Percentiles rank a stretch among this genome's conserved stretches.
Conservation (phyloP, 2,797 vertebrate genomes). For the Taenioides sp. region DNA sequence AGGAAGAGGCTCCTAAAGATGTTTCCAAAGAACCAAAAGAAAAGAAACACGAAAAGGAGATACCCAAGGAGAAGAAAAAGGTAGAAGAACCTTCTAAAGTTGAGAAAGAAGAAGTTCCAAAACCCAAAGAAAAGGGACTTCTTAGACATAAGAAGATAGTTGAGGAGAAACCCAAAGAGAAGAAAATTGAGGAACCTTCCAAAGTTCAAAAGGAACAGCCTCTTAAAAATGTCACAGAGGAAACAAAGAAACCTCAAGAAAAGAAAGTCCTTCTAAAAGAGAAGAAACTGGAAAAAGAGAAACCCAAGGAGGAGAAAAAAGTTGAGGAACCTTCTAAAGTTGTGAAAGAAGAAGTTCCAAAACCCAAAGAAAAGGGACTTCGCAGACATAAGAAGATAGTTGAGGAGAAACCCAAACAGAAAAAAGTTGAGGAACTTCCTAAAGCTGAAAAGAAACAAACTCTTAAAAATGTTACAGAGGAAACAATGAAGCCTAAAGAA, state of each 20-base stretch:
- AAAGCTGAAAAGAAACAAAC: neutral
- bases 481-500: neutral
- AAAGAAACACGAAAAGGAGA: conserved; percentile 6
- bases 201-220: neutral
- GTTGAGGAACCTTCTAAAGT: conserved; percentile 7
- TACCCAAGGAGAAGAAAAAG: conserved; percentile 7
- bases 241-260: conserved; percentile 1
- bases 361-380: neutral
- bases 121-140: neutral
- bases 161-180: neutral
- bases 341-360: neutral
- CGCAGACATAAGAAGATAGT: neutral
- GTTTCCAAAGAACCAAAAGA: conserved; percentile 7
- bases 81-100: conserved; percentile 2
- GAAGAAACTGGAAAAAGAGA: neutral
- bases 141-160: neutral
- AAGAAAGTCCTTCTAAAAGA: neutral
- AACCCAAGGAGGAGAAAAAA: conserved; percentile 5
- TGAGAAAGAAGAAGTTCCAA: neutral
- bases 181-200: conserved; percentile 4
- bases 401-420: neutral
- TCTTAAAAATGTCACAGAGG: neutral
- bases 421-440: neutral
- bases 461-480: neutral
- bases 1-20: conserved; percentile 2